A percentile compares a stretch with the other conserved stretches of the same genome.
phyloP scores from a whole-genome alignment of 2,113 vertebrate genomes.

The Montifringilla adamsi region DNA sequence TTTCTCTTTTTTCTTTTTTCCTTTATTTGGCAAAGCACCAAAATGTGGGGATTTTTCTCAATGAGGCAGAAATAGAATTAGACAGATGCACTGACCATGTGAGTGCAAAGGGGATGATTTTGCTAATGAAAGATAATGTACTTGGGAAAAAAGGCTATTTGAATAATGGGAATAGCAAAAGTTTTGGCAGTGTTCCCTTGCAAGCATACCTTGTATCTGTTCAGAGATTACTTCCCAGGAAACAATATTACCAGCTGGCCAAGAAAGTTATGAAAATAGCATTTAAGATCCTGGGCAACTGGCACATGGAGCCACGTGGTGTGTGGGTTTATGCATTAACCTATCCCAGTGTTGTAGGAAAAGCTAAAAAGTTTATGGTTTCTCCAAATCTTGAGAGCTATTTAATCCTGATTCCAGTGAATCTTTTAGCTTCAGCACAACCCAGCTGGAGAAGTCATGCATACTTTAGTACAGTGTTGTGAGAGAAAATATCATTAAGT shows the following conservation, averaged over 20 bases:
- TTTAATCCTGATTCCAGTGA: background rate
- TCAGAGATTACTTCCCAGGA: background rate
- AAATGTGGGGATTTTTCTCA: background rate
- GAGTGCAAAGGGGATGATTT: background rate
- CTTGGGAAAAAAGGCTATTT: background rate
- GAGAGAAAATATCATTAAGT: background rate
- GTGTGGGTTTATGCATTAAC: background rate
- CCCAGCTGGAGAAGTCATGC: background rate
- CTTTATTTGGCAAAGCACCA: background rate
- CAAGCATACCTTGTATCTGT: background rate
- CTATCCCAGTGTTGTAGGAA: background rate
- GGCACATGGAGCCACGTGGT: background rate
- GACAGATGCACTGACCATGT: background rate
- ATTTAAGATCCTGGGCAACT: background rate
- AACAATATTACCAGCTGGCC: background rate
- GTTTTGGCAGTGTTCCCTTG: constrained; percentile 8
- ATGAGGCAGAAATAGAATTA: background rate
- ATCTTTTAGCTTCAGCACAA: background rate
- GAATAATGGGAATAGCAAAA: background rate
- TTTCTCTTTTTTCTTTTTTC: background rate
- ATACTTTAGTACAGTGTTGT: background rate
- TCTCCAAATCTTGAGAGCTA: background rate
- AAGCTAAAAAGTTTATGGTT: background rate
- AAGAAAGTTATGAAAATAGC: background rate
- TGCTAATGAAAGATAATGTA: background rate